Conservation (phyloP, 53 echinoderm and acorn worm genomes). For the Astropecten irregularis region DNA sequence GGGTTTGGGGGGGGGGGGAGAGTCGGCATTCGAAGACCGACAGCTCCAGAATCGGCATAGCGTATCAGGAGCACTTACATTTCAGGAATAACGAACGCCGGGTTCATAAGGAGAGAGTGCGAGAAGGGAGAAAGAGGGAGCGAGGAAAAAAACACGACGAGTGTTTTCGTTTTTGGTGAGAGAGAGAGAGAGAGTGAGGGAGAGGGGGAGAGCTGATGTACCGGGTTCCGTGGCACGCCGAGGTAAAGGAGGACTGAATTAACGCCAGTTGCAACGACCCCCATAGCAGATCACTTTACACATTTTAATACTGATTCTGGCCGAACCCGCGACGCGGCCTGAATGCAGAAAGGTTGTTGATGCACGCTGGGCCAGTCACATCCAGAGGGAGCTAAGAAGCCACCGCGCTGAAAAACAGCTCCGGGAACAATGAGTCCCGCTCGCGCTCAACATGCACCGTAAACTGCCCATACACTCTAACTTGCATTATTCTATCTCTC, state of each 20-base stretch:
- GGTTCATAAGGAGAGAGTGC: background rate
- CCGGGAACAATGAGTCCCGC: no score
- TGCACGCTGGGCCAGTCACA: no score
- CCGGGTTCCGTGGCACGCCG: slow-evolving; percentile 15
- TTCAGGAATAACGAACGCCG: background rate
- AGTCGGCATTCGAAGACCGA: background rate
- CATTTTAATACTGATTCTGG: slow-evolving; percentile 51
- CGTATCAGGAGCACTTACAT: background rate
- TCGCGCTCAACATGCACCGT: no score
- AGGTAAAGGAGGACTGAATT: slow-evolving; percentile 17
- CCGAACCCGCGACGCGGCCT: background rate
- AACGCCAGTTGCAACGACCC: slow-evolving; percentile 36
- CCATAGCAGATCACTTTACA: slow-evolving; percentile 48
- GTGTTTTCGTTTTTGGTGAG: slow-evolving; percentile 38
- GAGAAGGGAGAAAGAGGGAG: background rate
- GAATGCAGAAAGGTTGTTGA: slow-evolving; percentile 43
- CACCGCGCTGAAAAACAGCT: no score
- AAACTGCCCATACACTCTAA: no score
- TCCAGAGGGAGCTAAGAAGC: no score
- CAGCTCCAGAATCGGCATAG: background rate
- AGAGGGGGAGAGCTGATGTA: background rate
- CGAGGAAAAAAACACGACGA: background rate
- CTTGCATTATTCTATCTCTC: no score
- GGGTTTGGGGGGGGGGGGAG: background rate
- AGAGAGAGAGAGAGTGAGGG: background rate